Conservation (phyloP, 2,888 invertebrate genomes). For the Buathra laborator region DNA sequence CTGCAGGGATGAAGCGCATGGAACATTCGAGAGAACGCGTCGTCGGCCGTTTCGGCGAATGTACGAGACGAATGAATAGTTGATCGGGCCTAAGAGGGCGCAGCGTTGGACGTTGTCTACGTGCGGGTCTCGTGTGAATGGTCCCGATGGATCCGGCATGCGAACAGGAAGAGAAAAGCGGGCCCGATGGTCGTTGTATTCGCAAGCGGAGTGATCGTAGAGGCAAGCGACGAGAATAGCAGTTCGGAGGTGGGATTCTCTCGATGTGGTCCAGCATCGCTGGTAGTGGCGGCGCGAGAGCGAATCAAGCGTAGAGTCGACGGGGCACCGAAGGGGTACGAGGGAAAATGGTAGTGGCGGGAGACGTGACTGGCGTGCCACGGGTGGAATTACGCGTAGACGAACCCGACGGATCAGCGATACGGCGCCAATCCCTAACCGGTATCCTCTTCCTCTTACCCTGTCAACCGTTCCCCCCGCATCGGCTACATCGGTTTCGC, state of each 20-base stretch:
- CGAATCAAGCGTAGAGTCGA: constrained; percentile 50
- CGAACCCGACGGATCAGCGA: constrained; percentile 80
- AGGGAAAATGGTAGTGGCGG: constrained; percentile 76
- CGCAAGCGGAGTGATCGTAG: constrained; percentile 56
- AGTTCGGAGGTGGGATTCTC: background rate
- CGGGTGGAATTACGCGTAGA: constrained; percentile 80
- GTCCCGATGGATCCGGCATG: constrained; percentile 44
- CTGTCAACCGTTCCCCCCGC: constrained; percentile 5
- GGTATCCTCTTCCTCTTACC: constrained; percentile 70
- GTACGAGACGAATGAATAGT: constrained; percentile 76
- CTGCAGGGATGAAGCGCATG: background rate
- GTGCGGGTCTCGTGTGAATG: constrained; percentile 71
- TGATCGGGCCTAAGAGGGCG: constrained; percentile 77
- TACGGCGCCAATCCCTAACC: constrained; percentile 80
- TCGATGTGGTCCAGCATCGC: constrained; percentile 67
- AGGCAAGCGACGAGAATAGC: background rate
- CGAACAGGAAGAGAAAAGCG: constrained; percentile 51
- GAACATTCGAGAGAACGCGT: constrained; percentile 22
- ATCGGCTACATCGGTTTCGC: constrained; percentile 55
- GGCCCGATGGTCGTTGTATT: constrained; percentile 58
- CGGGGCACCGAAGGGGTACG: constrained; percentile 66
- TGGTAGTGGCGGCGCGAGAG: constrained; percentile 37
- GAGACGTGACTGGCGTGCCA: constrained; percentile 82
- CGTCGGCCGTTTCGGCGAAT: constrained; percentile 51
- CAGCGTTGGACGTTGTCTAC: constrained; percentile 61